Percentiles rank a stretch among this genome's conserved stretches.
Evolutionary conservation across 1,140 invertebrate genomes (phyloP).

Genomic region (Meloidogyne exigua): DNA sequence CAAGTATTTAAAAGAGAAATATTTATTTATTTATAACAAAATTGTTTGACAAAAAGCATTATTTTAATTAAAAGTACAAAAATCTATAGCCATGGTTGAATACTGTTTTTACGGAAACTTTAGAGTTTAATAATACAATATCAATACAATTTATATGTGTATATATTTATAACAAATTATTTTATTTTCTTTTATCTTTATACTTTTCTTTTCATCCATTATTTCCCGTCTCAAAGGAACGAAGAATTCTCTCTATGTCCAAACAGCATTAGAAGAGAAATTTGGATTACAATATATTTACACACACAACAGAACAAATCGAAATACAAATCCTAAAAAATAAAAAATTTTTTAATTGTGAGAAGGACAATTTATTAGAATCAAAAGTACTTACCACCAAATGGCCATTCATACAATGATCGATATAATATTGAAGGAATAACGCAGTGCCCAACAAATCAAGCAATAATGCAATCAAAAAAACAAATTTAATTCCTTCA

Average conservation of each 20-base stretch:
- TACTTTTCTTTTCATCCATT: background rate
- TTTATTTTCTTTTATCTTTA: conserved; percentile 1
- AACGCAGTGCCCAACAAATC: background rate
- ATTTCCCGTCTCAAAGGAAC: background rate
- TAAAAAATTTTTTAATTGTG: background rate
- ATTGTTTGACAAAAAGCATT: no score
- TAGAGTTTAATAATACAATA: no score
- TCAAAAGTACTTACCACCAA: conserved; percentile 4
- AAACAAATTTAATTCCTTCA: background rate
- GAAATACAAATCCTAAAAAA: background rate
- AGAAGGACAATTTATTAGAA: no score
- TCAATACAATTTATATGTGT: no score
- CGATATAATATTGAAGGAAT: conserved; percentile 3
- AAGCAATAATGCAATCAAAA: background rate
- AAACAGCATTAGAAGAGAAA: background rate
- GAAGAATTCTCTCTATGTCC: background rate
- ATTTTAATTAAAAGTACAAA: no score
- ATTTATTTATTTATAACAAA: no score
- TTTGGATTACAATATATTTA: background rate
- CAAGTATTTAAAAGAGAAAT: no score
- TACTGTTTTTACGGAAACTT: no score
- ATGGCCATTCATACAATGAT: background rate
- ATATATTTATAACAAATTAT: background rate
- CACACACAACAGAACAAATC: conserved; percentile 2
- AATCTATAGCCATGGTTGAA: no score